Evolutionary conservation across 2,113 vertebrate genomes (phyloP).

Genomic region (Oncorhynchus nerka): DNA sequence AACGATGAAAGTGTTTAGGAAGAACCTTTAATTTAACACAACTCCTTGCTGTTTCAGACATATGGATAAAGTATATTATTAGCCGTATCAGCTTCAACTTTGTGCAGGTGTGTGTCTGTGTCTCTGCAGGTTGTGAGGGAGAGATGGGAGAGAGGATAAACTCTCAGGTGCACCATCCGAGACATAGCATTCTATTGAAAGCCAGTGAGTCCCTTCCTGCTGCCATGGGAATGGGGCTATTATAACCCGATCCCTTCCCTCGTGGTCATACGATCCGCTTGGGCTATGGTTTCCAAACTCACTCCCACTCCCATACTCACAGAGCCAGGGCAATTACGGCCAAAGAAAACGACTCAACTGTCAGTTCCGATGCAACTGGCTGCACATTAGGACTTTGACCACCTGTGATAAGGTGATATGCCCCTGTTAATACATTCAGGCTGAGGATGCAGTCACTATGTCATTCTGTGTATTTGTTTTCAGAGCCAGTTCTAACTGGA

Average conservation of each 20-base stretch:
- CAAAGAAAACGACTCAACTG: conserved; percentile 16
- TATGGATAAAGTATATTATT: too few relatives aligned
- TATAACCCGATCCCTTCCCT: conserved; percentile 51
- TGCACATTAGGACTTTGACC: neutral
- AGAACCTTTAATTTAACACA: too few relatives aligned
- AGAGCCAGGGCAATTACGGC: neutral
- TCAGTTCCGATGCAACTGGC: neutral
- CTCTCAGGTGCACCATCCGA: conserved; percentile 11
- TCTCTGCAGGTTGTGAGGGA: too few relatives aligned
- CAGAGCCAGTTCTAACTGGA: neutral
- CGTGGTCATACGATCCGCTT: conserved; percentile 53
- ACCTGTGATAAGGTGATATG: too few relatives aligned
- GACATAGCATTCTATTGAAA: neutral
- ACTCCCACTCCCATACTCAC: conserved; percentile 13
- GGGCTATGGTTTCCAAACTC: conserved; percentile 54
- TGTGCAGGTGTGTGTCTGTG: too few relatives aligned
- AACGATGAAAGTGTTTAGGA: too few relatives aligned
- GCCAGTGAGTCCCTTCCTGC: conserved; percentile 6
- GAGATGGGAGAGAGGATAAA: too few relatives aligned
- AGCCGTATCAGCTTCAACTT: too few relatives aligned
- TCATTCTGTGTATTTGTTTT: neutral
- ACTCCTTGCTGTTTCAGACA: too few relatives aligned
- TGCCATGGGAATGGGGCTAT: conserved; percentile 41
- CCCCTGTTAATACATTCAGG: too few relatives aligned
- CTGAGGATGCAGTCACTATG: too few relatives aligned